phyloP scores from a whole-genome alignment of 2,797 vertebrate genomes.

The Gobionotothen gibberifrons region DNA sequence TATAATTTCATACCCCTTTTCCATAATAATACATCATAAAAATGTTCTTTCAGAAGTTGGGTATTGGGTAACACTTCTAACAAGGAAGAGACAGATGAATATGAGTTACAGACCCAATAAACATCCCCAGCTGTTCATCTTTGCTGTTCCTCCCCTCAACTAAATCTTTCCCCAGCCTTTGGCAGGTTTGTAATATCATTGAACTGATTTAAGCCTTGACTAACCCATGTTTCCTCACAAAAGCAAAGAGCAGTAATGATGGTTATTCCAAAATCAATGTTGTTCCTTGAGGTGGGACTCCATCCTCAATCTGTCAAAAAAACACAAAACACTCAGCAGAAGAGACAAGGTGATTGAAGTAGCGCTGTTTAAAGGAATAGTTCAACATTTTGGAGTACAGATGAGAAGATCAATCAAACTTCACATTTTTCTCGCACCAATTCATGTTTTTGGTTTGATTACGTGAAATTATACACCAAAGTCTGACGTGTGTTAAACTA shows the following conservation, averaged over 20 bases:
- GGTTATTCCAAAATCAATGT: slow-evolving; percentile 9
- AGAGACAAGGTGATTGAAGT: neutral
- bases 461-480: neutral
- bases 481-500: neutral
- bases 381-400: neutral
- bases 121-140: slow-evolving; percentile 39
- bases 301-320: neutral
- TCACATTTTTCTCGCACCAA: neutral
- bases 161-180: slow-evolving; percentile 22
- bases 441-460: too few relatives aligned
- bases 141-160: slow-evolving; percentile 16
- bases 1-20: too few relatives aligned
- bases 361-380: neutral
- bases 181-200: slow-evolving; percentile 3
- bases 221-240: neutral
- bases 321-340: neutral
- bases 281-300: neutral
- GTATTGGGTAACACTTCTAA: slow-evolving; percentile 5
- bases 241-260: neutral
- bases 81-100: slow-evolving; percentile 22
- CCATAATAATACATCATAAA: too few relatives aligned
- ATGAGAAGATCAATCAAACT: neutral
- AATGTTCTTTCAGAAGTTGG: too few relatives aligned
- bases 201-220: slow-evolving; percentile 20
- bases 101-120: slow-evolving; percentile 36